Evolutionary conservation across 2,888 invertebrate genomes (phyloP).

Genomic region (Amiota mariae): DNA sequence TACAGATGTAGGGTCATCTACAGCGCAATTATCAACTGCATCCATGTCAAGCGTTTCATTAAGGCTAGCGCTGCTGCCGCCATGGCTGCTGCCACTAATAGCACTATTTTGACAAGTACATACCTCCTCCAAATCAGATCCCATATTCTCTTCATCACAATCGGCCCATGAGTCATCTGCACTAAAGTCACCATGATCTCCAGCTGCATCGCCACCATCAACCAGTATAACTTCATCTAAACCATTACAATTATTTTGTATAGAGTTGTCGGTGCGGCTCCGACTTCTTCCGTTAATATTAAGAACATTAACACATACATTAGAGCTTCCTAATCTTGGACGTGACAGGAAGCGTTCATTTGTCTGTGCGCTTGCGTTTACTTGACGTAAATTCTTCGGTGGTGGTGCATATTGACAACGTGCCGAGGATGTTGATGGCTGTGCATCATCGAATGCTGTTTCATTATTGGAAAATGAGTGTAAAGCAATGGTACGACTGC

Average conservation of each 20-base stretch:
- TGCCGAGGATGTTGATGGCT: slow-evolving; percentile 69
- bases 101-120: slow-evolving; percentile 72
- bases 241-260: slow-evolving; percentile 30
- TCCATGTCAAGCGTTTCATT: slow-evolving; percentile 66
- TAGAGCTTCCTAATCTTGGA: slow-evolving; percentile 30
- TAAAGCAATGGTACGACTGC: slow-evolving; percentile 63
- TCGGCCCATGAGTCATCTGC: slow-evolving; percentile 71
- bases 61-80: slow-evolving; percentile 66
- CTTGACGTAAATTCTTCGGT: slow-evolving; percentile 62
- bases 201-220: slow-evolving; percentile 10
- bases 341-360: slow-evolving; percentile 65
- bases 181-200: slow-evolving; percentile 51
- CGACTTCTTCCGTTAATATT: slow-evolving; percentile 30
- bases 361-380: slow-evolving; percentile 70
- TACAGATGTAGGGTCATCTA: slow-evolving; percentile 52
- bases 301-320: slow-evolving; percentile 7
- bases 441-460: slow-evolving; percentile 52
- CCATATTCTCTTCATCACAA: slow-evolving; percentile 72
- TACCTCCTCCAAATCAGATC: slow-evolving; percentile 71
- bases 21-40: slow-evolving; percentile 48
- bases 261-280: slow-evolving; percentile 25
- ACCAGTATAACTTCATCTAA: slow-evolving; percentile 31
- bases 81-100: slow-evolving; percentile 53
- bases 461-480: slow-evolving; percentile 39
- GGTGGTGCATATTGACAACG: slow-evolving; percentile 69